Evolutionary conservation across 2,113 vertebrate species (phyloP), one percentile per base, ranked within the genome.

Genomic region (Bucco capensis): DNA sequence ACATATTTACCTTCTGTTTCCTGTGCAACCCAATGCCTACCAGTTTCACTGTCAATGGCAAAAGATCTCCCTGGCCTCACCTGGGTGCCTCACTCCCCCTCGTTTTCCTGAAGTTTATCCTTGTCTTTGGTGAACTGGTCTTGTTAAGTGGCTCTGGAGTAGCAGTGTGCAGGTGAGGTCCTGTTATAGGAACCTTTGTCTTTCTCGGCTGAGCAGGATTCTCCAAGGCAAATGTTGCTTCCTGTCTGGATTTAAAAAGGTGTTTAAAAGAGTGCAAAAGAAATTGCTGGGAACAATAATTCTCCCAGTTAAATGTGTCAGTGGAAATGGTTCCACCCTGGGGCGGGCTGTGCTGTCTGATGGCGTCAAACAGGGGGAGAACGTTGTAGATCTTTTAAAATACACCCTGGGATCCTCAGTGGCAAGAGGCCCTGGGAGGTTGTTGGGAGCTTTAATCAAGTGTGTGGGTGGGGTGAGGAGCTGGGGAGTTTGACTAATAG

Each of bases 1-100:
- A 35, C 81, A 12, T 74, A 91, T 88, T 93, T 92, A 86, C 93
- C 93, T 93, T 86, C 93, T 96, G 93, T 86, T 95, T 92, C 92
- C 93, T 88, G 72, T 72, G 90, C 93, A 93, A 46, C 70, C 83
- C 77, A 86, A 46, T 14, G 69, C 86, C 86, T 88, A 76, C 86
- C 80, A 64, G 73, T n/a, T 86, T 47, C 64, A 28, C 53, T 72
- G 69, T 69, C 88, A 19, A 1, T 74, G 76, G 80, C 83, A 24
- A 27, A 64, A 76, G 38, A 72, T 80, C 83, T 81, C 62, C 72
- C 56, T 16, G 17, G 57, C 60, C 67, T 38, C 1, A 0, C 6
- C 53, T 47, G 50, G 35, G 38, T 40, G 57, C 84, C 64, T 79
- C 2, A 0, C 51, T 81, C 60, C 50, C 71, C 62, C 40, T 44